These are phyloP conservation scores for Falcunculus frontatus DNA, from an alignment of 2,113 vertebrate genomes.

Conservation along the genomic window DNA sequence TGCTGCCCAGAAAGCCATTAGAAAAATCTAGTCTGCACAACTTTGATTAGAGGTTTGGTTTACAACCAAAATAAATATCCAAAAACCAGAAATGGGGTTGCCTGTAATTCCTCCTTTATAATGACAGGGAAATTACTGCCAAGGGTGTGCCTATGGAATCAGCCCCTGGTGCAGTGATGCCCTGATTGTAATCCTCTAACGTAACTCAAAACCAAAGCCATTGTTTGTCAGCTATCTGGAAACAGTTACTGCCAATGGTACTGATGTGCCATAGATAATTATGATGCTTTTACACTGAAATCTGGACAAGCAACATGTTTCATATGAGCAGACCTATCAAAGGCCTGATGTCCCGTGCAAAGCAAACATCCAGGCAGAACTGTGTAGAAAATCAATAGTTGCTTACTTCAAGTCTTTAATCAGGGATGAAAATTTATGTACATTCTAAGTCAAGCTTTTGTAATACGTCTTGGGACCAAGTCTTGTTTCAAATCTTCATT, in stretches of 20 bases:
- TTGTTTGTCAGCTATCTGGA: neutral
- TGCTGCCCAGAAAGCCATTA: neutral
- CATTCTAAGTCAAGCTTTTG: neutral
- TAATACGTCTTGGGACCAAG: neutral
- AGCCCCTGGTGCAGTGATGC: neutral
- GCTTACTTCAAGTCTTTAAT: neutral
- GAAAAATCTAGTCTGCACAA: neutral
- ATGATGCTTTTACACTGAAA: neutral
- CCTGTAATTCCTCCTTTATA: neutral
- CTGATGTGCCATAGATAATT: neutral
- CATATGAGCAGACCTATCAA: neutral
- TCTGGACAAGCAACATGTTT: neutral
- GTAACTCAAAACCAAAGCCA: neutral
- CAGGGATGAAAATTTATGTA: neutral
- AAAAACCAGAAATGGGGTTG: neutral
- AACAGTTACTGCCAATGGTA: neutral
- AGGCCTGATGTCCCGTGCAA: neutral
- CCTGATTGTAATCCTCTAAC: neutral
- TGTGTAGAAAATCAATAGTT: neutral
- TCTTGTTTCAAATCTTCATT: neutral
- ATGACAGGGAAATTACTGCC: neutral
- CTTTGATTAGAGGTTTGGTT: neutral
- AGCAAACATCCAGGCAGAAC: neutral
- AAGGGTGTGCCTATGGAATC: neutral
- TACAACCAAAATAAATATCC: neutral